Percentiles rank a stretch among this genome's conserved stretches.
phyloP scores from a whole-genome alignment of 1,140 invertebrate species.

The Spodoptera litura region DNA sequence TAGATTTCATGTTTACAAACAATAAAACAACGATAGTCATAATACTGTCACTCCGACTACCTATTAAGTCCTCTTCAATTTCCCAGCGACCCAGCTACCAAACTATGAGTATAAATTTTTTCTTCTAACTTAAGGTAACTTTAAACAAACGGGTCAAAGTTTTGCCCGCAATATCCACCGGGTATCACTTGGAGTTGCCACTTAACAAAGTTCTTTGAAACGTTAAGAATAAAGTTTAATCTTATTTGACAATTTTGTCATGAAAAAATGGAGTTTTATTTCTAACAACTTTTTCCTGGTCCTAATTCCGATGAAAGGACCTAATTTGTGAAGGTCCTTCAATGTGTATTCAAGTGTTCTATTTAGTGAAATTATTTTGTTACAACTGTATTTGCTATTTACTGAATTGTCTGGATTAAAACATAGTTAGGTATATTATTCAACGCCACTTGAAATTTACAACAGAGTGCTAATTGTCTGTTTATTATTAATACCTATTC shows the following conservation, averaged over 20 bases:
- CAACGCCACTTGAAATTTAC: no score
- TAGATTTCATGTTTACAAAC: no score
- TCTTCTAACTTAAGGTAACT: conserved; percentile 12
- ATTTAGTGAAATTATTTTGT: background rate
- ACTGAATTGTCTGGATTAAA: no score
- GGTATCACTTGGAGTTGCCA: conserved; percentile 14
- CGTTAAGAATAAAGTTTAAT: conserved; percentile 21
- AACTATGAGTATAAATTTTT: conserved; percentile 14
- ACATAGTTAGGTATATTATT: no score
- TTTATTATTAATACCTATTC: no score
- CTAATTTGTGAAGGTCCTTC: background rate
- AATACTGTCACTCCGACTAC: no score
- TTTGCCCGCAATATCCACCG: conserved; percentile 16
- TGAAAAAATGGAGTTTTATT: background rate
- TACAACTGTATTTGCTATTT: background rate
- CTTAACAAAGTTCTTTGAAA: conserved; percentile 17
- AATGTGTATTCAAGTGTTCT: no score
- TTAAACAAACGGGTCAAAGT: conserved; percentile 5
- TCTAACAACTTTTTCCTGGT: background rate
- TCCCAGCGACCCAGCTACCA: background rate
- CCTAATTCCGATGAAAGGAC: background rate
- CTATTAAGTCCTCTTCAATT: no score
- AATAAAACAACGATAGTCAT: no score
- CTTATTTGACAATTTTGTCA: background rate
- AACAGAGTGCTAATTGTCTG: no score